Conservation (phyloP, 2,888 invertebrate species). For the Drosophila planitibia region DNA sequence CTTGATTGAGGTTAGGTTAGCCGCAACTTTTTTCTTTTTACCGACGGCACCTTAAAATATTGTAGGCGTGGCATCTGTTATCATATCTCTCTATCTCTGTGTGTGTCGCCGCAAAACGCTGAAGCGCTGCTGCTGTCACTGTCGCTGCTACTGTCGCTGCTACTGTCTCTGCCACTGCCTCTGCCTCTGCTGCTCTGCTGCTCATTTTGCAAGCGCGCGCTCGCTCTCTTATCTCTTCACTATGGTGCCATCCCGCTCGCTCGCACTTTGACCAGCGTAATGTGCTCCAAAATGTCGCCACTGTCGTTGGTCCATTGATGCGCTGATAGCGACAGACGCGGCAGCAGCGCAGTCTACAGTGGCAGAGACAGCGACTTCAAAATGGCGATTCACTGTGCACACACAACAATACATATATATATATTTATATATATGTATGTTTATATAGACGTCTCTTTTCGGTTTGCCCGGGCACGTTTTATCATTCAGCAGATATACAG, state of each 20-base stretch:
- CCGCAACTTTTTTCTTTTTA: conserved; percentile 34
- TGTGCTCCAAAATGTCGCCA: conserved; percentile 81
- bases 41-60: conserved; percentile 40
- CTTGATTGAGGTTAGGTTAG: conserved; percentile 66
- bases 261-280: conserved; percentile 74
- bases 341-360: conserved; percentile 35
- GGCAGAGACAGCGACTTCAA: conserved; percentile 46
- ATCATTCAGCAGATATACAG: conserved; percentile 59
- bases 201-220: conserved; percentile 64
- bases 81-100: conserved; percentile 73
- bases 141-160: conserved; percentile 2
- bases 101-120: conserved; percentile 64
- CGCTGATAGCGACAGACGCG: conserved; percentile 69
- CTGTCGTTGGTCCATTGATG: conserved; percentile 80
- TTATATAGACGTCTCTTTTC: conserved; percentile 14
- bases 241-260: conserved; percentile 65
- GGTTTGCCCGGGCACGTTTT: conserved; percentile 21
- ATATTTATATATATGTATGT: conserved; percentile 12
- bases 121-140: conserved; percentile 31
- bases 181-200: conserved; percentile 37
- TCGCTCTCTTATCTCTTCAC: conserved; percentile 62
- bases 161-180: conserved; percentile 52
- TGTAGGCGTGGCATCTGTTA: conserved; percentile 73
- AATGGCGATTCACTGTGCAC: conserved; percentile 61
- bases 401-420: conserved; percentile 7